Evolutionary conservation across 1,140 invertebrate genomes (phyloP).

Genomic region (Protaetia brevitarsis): DNA sequence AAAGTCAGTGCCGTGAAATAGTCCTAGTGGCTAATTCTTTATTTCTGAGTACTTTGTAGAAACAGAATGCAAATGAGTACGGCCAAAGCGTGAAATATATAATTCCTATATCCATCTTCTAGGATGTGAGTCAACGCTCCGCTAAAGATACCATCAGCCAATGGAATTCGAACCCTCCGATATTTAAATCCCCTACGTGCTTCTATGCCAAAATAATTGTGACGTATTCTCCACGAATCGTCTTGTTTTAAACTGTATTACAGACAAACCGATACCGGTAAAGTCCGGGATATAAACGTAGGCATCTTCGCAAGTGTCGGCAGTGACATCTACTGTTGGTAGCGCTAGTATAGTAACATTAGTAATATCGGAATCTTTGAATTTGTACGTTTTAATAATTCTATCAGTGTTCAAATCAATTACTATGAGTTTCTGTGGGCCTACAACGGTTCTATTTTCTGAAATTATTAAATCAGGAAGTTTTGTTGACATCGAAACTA

Average conservation of each 20-base stretch:
- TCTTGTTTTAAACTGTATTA: constrained; percentile 62
- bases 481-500: neutral
- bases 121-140: constrained; percentile 58
- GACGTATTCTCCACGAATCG: constrained; percentile 65
- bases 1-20: constrained; percentile 58
- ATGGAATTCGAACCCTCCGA: constrained; percentile 62
- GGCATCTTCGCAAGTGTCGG: constrained; percentile 59
- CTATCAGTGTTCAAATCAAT: constrained; percentile 61
- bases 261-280: constrained; percentile 62
- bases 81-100: constrained; percentile 70
- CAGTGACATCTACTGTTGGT: constrained; percentile 61
- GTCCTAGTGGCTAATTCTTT: constrained; percentile 54
- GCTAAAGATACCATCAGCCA: constrained; percentile 73
- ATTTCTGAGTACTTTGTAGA: constrained; percentile 64
- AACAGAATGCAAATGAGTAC: constrained; percentile 62
- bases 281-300: constrained; percentile 72
- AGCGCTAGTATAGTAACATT: constrained; percentile 56
- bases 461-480: neutral
- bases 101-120: constrained; percentile 54
- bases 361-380: constrained; percentile 49
- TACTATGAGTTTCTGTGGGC: constrained; percentile 60
- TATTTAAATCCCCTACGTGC: constrained; percentile 65
- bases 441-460: constrained; percentile 56
- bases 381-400: constrained; percentile 49
- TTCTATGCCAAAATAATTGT: constrained; percentile 73